These are phyloP conservation scores for Stigmatopora argus DNA, from an alignment of 2,113 vertebrate species.

Conservation along the genomic window DNA sequence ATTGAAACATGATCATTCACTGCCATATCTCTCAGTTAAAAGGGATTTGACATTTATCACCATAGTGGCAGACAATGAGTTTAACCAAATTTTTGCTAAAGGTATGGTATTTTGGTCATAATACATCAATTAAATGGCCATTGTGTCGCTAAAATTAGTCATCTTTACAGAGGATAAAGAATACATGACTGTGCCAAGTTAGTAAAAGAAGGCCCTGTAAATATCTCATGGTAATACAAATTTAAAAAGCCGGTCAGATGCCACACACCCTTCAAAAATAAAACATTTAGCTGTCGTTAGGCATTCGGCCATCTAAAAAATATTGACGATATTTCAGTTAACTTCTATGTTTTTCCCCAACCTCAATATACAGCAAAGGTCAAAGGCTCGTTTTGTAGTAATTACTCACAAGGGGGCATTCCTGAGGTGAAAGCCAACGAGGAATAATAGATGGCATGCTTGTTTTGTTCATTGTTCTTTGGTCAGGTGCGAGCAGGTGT, in stretches of 20 bases:
- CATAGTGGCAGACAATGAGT: too few relatives aligned
- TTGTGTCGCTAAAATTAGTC: too few relatives aligned
- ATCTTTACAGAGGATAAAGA: too few relatives aligned
- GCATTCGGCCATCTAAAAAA: constrained; percentile 57
- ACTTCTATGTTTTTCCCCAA: constrained; percentile 54
- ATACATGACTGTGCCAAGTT: too few relatives aligned
- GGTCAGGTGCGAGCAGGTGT: constrained; percentile 69
- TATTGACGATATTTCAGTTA: constrained; percentile 59
- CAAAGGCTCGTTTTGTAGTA: constrained; percentile 71
- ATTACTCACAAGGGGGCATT: constrained; percentile 64
- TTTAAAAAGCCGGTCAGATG: neutral
- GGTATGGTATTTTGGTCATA: too few relatives aligned
- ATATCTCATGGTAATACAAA: too few relatives aligned
- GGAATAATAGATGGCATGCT: constrained; percentile 71
- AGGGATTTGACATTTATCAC: too few relatives aligned
- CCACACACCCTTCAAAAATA: constrained; percentile 30
- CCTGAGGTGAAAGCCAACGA: constrained; percentile 66
- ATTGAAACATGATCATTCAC: too few relatives aligned
- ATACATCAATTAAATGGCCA: too few relatives aligned
- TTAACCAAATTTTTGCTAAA: too few relatives aligned
- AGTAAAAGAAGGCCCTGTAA: too few relatives aligned
- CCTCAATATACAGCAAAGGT: constrained; percentile 68
- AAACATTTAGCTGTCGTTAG: constrained; percentile 58
- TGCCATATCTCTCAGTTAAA: too few relatives aligned
- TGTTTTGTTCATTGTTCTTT: constrained; percentile 69